These are phyloP conservation scores for Andinoacara biseriatus DNA, from an alignment of 2,113 vertebrate genomes.

Conservation along the genomic window DNA sequence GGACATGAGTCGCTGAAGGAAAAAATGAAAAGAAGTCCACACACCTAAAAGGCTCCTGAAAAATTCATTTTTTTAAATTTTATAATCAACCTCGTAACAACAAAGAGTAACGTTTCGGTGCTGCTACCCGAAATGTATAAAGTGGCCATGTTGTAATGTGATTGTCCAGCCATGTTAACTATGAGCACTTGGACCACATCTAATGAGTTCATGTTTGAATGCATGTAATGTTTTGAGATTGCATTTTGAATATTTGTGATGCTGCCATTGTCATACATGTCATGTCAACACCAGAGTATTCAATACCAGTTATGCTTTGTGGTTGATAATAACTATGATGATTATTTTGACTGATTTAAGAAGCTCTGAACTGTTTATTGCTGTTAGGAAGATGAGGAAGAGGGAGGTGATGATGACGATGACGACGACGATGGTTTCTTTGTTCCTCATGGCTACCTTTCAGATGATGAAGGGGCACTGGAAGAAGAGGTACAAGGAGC, in stretches of 20 bases:
- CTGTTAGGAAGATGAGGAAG: slow-evolving; percentile 89
- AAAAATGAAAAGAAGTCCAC: too few relatives aligned
- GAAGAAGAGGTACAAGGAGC: slow-evolving; percentile 83
- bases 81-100: too few relatives aligned
- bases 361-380: neutral
- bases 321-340: neutral
- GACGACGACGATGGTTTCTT: slow-evolving; percentile 97
- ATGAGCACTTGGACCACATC: neutral
- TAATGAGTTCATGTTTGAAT: neutral
- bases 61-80: too few relatives aligned
- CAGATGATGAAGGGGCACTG: slow-evolving; percentile 92
- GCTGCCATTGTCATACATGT: neutral
- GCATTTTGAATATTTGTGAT: neutral
- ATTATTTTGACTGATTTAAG: neutral
- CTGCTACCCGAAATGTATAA: too few relatives aligned
- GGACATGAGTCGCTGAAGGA: too few relatives aligned
- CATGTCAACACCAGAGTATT: neutral
- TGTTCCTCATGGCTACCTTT: slow-evolving; percentile 97
- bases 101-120: too few relatives aligned
- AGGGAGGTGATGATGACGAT: slow-evolving; percentile 88
- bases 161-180: neutral
- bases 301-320: neutral
- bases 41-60: too few relatives aligned
- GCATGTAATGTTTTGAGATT: neutral
- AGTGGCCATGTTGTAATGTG: neutral